Percentiles rank a stretch among this genome's conserved stretches.
Evolutionary conservation across 1,140 invertebrate genomes (phyloP).

Genomic region (Conus ventricosus): DNA sequence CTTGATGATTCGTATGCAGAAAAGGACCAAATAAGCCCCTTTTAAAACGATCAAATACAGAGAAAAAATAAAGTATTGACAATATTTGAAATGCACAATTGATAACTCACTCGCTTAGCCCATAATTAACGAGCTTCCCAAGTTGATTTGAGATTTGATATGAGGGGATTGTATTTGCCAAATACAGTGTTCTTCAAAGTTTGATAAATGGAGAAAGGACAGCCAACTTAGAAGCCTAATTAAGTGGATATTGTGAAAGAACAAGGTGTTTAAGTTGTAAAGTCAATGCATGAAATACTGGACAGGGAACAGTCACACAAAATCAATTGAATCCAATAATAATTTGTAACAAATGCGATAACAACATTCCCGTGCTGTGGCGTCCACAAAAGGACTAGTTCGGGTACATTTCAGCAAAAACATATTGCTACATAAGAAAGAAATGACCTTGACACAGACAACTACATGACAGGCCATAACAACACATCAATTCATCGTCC

Average conservation of each 20-base stretch:
- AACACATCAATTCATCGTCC: background rate
- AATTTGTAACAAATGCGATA: background rate
- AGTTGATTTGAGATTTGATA: background rate
- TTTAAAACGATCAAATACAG: too few relatives aligned
- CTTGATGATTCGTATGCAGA: too few relatives aligned
- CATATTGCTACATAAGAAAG: background rate
- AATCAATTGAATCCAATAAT: background rate
- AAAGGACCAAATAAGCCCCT: too few relatives aligned
- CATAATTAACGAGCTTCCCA: background rate
- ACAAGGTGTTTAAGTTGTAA: background rate
- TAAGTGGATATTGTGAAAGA: background rate
- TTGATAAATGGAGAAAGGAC: background rate
- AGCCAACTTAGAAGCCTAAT: background rate
- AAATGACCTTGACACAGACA: background rate
- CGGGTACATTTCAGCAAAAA: background rate
- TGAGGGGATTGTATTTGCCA: background rate
- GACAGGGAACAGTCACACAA: background rate
- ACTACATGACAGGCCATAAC: background rate
- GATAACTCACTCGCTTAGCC: background rate
- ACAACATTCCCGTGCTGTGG: background rate
- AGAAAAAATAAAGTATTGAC: background rate
- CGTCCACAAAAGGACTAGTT: background rate
- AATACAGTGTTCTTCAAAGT: background rate
- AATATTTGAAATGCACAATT: background rate
- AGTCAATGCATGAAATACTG: background rate